These are phyloP conservation scores for Esox masquinongy DNA, from an alignment of 2,797 vertebrate genomes.

Conservation along the genomic window DNA sequence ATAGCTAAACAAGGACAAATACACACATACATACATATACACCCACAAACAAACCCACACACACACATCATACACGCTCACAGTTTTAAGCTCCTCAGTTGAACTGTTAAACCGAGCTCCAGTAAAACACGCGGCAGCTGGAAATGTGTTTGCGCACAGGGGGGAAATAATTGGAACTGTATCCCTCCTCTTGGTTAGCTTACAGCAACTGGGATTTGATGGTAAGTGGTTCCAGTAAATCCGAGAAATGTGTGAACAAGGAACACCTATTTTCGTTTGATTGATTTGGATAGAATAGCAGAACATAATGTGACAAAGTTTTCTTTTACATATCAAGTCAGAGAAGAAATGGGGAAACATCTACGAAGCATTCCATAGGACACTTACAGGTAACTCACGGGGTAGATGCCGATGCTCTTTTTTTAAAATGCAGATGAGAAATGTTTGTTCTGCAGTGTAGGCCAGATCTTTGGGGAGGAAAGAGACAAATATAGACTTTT, in stretches of 20 bases:
- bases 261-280: constrained; percentile 28
- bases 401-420: constrained; percentile 46
- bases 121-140: constrained; percentile 9
- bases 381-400: constrained; percentile 22
- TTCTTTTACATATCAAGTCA: constrained; percentile 51
- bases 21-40: neutral
- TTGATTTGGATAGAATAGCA: constrained; percentile 54
- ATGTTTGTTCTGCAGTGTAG: constrained; percentile 42
- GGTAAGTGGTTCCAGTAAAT: constrained; percentile 34
- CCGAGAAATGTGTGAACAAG: constrained; percentile 38
- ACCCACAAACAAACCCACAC: constrained; percentile 1
- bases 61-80: constrained; percentile 1
- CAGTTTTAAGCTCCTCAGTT: neutral
- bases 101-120: neutral
- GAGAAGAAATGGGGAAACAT: constrained; percentile 26
- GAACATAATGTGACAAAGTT: constrained; percentile 13
- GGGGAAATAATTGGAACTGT: constrained; percentile 17
- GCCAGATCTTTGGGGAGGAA: constrained; percentile 27
- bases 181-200: neutral
- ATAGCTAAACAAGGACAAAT: too few relatives aligned
- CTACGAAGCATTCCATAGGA: constrained; percentile 17
- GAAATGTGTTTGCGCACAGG: constrained; percentile 12
- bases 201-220: constrained; percentile 30
- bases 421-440: constrained; percentile 60
- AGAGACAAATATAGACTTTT: constrained; percentile 19